Conservation (phyloP, 2,888 invertebrate genomes). For the Cryptosula pallasiana region DNA sequence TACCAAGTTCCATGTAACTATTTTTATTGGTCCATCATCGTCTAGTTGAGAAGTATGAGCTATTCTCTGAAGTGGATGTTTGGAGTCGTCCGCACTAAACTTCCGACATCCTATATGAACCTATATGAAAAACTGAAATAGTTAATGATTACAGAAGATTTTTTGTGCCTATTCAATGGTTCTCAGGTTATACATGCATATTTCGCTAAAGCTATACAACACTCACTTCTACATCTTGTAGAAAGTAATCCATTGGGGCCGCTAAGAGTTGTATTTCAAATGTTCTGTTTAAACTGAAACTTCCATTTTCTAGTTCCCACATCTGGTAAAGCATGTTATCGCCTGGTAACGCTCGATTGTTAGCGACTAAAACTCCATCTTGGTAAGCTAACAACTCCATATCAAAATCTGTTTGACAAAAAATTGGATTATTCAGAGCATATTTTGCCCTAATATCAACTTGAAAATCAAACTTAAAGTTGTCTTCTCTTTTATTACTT, state of each 20-base stretch:
- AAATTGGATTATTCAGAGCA: too few species aligned
- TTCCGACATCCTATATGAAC: background rate
- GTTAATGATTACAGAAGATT: too few species aligned
- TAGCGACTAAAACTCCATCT: background rate
- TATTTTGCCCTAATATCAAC: too few species aligned
- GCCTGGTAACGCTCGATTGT: background rate
- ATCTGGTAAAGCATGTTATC: background rate
- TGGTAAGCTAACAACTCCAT: background rate
- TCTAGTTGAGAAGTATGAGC: background rate
- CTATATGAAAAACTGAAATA: too few species aligned
- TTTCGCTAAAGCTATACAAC: too few species aligned
- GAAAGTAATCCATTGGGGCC: background rate
- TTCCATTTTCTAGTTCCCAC: background rate
- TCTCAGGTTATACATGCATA: too few species aligned
- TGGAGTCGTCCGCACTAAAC: background rate
- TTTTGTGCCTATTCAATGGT: too few species aligned
- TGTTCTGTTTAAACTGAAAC: background rate
- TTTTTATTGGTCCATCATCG: background rate
- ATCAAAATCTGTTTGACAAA: background rate
- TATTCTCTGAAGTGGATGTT: background rate
- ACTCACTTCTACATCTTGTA: background rate
- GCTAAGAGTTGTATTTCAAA: background rate
- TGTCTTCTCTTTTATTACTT: too few species aligned
- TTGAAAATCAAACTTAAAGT: too few species aligned
- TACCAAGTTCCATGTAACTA: background rate